Evolutionary conservation across 2,888 invertebrate species (phyloP).

Genomic region (Dascillus cervinus): DNA sequence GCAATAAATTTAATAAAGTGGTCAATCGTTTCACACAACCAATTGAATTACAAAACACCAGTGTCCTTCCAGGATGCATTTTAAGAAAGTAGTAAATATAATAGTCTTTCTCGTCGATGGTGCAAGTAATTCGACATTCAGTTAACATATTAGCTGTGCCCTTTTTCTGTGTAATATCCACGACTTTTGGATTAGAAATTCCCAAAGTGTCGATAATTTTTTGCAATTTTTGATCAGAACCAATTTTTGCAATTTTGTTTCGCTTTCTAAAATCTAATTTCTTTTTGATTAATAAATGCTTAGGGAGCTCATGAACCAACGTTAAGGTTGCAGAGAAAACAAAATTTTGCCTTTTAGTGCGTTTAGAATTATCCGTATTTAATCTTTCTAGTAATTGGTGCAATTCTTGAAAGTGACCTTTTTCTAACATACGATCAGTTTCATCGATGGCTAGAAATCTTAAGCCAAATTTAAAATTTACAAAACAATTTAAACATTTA

Average conservation of each 20-base stretch:
- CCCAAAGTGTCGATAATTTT: constrained; percentile 72
- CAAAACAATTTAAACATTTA: constrained; percentile 28
- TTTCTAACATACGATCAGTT: constrained; percentile 96
- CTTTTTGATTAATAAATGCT: constrained; percentile 56
- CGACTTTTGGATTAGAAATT: constrained; percentile 83
- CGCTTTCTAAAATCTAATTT: constrained; percentile 45
- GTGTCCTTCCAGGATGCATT: constrained; percentile 79
- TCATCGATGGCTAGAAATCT: constrained; percentile 95
- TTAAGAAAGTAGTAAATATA: constrained; percentile 86
- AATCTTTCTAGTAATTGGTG: constrained; percentile 70
- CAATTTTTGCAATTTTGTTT: constrained; percentile 55
- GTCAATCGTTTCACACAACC: constrained; percentile 80
- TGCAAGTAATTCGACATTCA: constrained; percentile 75
- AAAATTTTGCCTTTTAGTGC: constrained; percentile 74
- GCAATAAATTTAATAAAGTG: constrained; percentile 59
- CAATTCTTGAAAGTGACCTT: constrained; percentile 91
- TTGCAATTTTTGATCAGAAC: constrained; percentile 68
- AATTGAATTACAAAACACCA: constrained; percentile 92
- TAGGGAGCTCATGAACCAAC: constrained; percentile 77
- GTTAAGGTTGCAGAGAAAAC: constrained; percentile 97
- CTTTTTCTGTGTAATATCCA: constrained; percentile 79
- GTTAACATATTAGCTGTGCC: constrained; percentile 79
- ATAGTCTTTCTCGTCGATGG: constrained; percentile 78
- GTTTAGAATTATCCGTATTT: constrained; percentile 58
- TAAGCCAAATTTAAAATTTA: constrained; percentile 13